Percentiles rank a stretch among this genome's conserved stretches.
phyloP scores from a whole-genome alignment of 2,888 invertebrate genomes.

The Scelioninae gen. 1 region DNA sequence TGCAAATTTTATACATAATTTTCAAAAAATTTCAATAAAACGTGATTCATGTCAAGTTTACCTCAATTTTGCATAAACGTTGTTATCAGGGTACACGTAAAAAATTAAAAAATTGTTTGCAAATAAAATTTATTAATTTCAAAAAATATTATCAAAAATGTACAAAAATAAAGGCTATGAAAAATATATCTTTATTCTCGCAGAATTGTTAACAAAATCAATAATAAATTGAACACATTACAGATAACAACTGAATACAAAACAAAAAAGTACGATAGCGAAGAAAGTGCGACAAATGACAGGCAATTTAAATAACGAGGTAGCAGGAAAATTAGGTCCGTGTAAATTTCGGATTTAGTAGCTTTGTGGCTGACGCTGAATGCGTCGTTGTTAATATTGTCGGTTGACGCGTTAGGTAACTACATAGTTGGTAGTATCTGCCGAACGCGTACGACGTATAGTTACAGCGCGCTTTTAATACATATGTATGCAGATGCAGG shows the following conservation, averaged over 20 bases:
- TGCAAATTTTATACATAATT: too few species aligned
- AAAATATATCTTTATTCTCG: too few species aligned
- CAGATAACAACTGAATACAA: conserved; percentile 12
- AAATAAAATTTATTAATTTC: too few species aligned
- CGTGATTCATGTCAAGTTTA: too few species aligned
- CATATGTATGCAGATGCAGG: conserved; percentile 69
- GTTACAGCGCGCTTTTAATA: conserved; percentile 66
- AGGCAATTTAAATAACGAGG: conserved; percentile 63
- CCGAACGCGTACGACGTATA: conserved; percentile 65
- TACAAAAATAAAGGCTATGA: too few species aligned
- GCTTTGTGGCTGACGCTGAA: conserved; percentile 81
- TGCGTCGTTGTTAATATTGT: conserved; percentile 82
- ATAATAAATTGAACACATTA: neutral
- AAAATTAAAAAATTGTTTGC: too few species aligned
- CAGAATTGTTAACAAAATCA: too few species aligned
- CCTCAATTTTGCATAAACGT: too few species aligned
- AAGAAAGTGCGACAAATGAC: conserved; percentile 61
- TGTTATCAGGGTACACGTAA: too few species aligned
- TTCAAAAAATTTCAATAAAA: too few species aligned
- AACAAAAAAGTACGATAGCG: conserved; percentile 28
- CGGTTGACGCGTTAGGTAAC: conserved; percentile 78
- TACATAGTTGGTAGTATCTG: conserved; percentile 78
- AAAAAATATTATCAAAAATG: too few species aligned
- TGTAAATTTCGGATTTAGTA: conserved; percentile 78
- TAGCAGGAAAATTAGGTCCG: conserved; percentile 65